phyloP scores from a whole-genome alignment of 2,797 vertebrate genomes.

The Eutrigla gurnardus region DNA sequence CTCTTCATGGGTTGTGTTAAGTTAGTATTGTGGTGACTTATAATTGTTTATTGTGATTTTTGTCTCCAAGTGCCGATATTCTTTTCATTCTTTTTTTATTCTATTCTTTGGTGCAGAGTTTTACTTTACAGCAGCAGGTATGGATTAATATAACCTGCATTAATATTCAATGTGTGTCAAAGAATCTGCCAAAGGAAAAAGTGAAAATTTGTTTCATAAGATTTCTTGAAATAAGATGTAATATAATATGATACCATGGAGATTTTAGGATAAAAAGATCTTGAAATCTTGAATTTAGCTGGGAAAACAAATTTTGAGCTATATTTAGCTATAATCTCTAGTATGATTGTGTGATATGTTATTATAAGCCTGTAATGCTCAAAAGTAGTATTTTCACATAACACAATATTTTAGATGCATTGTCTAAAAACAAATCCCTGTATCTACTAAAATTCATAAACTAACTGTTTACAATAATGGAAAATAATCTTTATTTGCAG shows the following conservation, averaged over 20 bases:
- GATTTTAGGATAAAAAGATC: too few species aligned
- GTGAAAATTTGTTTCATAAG: not conserved
- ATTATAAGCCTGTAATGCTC: not conserved
- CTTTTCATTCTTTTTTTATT: not conserved
- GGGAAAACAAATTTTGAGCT: too few species aligned
- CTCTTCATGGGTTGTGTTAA: constrained; percentile 4
- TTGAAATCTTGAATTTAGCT: too few species aligned
- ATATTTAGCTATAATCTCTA: too few species aligned
- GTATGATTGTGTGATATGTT: not conserved
- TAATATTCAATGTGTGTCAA: not conserved
- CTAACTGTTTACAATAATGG: not conserved
- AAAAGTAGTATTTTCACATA: not conserved
- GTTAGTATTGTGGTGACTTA: constrained; percentile 35
- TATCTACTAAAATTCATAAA: not conserved
- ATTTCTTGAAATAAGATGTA: too few species aligned
- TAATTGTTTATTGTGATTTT: constrained; percentile 11
- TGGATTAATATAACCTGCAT: not conserved
- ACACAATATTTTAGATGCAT: not conserved
- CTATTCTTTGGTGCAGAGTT: not conserved
- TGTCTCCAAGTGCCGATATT: not conserved
- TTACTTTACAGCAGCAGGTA: not conserved
- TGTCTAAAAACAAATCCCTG: not conserved
- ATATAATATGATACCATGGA: too few species aligned
- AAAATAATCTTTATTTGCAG: not conserved
- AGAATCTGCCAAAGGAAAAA: not conserved